These are phyloP conservation scores for Galemys pyrenaicus DNA, from an alignment of 2,113 vertebrate species.

Conservation along the genomic window DNA sequence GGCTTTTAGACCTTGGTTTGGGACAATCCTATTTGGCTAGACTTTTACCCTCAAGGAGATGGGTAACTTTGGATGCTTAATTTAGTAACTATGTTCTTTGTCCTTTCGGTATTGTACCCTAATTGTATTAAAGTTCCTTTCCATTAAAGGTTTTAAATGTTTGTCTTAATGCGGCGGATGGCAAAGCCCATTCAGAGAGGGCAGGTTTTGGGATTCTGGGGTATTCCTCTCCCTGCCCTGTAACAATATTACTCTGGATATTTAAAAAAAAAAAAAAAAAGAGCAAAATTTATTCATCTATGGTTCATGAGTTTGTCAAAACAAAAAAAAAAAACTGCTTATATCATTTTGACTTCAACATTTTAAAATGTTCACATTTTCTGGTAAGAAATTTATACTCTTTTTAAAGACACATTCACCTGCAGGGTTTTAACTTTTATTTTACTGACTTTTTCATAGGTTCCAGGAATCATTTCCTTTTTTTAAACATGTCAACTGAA, in stretches of 20 bases:
- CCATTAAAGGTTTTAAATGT: no score
- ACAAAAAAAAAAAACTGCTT: not conserved
- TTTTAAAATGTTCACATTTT: slow-evolving; percentile 31
- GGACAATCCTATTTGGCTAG: no score
- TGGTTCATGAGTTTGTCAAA: not conserved
- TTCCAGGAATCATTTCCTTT: not conserved
- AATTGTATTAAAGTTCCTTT: no score
- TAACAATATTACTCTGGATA: not conserved
- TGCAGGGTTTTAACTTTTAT: not conserved
- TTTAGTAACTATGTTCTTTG: no score
- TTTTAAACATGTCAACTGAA: slow-evolving; percentile 20
- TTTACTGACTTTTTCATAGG: slow-evolving; percentile 2
- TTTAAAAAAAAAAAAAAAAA: not conserved
- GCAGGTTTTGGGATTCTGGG: no score
- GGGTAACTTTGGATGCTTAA: no score
- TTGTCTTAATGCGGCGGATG: no score
- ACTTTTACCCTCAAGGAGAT: no score
- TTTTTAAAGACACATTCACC: not conserved
- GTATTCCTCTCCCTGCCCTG: no score
- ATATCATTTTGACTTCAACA: slow-evolving; percentile 33
- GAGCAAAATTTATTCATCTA: not conserved
- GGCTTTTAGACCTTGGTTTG: no score
- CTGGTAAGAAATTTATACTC: not conserved
- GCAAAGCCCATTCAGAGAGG: no score
- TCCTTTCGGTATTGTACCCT: no score